Base-by-base conservation (phyloP, 2,888 invertebrate genomes). In the Drosophila trichaetosa region DNA sequence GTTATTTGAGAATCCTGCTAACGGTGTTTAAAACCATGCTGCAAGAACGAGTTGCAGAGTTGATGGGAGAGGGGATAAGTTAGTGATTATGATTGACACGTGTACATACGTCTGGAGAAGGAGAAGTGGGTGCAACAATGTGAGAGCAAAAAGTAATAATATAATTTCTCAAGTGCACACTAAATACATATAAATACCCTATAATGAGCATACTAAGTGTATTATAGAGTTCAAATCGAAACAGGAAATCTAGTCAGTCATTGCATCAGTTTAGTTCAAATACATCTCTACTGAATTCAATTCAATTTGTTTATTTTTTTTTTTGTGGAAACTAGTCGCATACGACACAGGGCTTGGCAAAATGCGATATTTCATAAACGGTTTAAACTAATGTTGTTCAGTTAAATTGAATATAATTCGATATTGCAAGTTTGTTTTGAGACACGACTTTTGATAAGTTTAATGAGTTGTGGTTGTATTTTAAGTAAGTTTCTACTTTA, bases 1-100 rank as follows among this genome's bases (percentile, higher is more conserved):
- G 57, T 83, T 82, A 85, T 90, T 82, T 84, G 63, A 53, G 46
- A 21, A 21, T 33, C 36, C 53, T 40, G 53, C 53, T 42, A 57
- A 53, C 40, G 33, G 42, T 33, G 33, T 16, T 8, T 13, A 36
- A 16, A 21, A 21, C 42, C 21, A 42, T 21, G 42, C 21, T 11
- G 24, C 24, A 24, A 16, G 2, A 46, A 46, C 4, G 16, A 16
- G 46, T 16, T 1, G 46, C 24, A 24, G 8, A 21, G 13, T 10
- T 27, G 27, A n/a, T 29, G 13, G 38, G 58, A 27, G 21, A 5
- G 5, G 33, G 34, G 3, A 13, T 33, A 59, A 34, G 46, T 49
- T 3, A 34, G 34, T 18, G 11, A 33, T 33, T 33, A n/a, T 18
- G 56, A 31, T 38, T 38, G 69, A 53, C 61, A 75, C 63, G 66